Conservation (phyloP, 2,888 invertebrate species). For the Thyatira batis region DNA sequence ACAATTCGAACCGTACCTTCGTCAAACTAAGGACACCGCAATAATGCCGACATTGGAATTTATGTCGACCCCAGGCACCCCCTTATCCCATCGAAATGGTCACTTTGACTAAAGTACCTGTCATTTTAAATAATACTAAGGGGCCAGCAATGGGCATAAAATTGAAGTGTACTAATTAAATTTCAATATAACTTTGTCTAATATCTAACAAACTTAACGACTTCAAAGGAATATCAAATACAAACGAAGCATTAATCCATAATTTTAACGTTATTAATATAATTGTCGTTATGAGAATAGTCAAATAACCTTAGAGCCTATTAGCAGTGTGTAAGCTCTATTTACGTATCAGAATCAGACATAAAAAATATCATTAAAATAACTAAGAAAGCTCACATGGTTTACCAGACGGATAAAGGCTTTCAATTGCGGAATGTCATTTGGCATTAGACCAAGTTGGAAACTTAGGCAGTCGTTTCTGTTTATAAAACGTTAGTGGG, state of each 20-base stretch:
- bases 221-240: neutral
- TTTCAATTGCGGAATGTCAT: slow-evolving; percentile 41
- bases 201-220: neutral
- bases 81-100: slow-evolving; percentile 61
- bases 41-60: slow-evolving; percentile 70
- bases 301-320: too few species aligned
- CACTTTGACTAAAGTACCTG: slow-evolving; percentile 68
- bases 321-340: too few species aligned
- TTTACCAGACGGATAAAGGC: slow-evolving; percentile 26
- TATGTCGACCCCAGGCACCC: slow-evolving; percentile 67
- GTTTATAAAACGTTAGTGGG: neutral
- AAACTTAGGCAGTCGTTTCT: slow-evolving; percentile 23
- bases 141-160: slow-evolving; percentile 29
- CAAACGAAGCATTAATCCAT: neutral
- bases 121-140: slow-evolving; percentile 54
- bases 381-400: slow-evolving; percentile 7
- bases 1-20: slow-evolving; percentile 70
- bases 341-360: too few species aligned
- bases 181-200: slow-evolving; percentile 14
- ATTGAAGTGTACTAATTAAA: slow-evolving; percentile 34
- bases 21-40: slow-evolving; percentile 71
- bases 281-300: too few species aligned
- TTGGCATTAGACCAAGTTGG: slow-evolving; percentile 51
- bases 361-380: slow-evolving; percentile 18
- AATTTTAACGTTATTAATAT: too few species aligned